Evolutionary conservation across 1,140 invertebrate genomes (phyloP).

Genomic region (Heliconius congener): DNA sequence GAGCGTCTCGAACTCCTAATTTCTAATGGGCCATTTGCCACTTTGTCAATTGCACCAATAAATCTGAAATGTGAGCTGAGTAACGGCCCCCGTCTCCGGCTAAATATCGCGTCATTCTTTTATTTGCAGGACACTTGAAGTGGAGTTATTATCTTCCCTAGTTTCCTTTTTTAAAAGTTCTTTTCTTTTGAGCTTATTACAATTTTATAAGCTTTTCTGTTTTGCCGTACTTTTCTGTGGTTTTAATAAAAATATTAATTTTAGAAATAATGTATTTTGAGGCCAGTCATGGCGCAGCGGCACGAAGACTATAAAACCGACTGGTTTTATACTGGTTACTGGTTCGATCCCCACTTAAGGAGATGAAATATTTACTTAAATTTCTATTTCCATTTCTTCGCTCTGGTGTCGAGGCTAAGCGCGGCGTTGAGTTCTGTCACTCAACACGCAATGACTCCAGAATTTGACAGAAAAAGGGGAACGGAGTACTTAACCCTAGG

Average conservation of each 20-base stretch:
- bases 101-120: conserved; percentile 47
- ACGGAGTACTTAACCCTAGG: no score
- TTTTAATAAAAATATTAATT: background rate
- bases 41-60: conserved; percentile 79
- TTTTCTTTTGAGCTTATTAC: background rate
- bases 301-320: no score
- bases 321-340: no score
- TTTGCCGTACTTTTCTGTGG: background rate
- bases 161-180: background rate
- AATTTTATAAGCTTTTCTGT: background rate
- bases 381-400: no score
- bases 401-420: no score
- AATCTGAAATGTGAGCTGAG: conserved; percentile 52
- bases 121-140: conserved; percentile 34
- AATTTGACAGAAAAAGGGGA: no score
- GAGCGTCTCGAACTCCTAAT: conserved; percentile 65
- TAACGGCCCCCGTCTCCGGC: conserved; percentile 41
- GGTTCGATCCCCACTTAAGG: no score
- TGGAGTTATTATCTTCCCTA: conserved; percentile 10
- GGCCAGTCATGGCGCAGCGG: no score
- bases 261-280: no score
- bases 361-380: no score
- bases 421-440: no score
- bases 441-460: no score
- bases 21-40: conserved; percentile 79